Evolutionary conservation across 64 coral and sea anemone species (phyloP).

Genomic region (Cladopsammia gracilis): DNA sequence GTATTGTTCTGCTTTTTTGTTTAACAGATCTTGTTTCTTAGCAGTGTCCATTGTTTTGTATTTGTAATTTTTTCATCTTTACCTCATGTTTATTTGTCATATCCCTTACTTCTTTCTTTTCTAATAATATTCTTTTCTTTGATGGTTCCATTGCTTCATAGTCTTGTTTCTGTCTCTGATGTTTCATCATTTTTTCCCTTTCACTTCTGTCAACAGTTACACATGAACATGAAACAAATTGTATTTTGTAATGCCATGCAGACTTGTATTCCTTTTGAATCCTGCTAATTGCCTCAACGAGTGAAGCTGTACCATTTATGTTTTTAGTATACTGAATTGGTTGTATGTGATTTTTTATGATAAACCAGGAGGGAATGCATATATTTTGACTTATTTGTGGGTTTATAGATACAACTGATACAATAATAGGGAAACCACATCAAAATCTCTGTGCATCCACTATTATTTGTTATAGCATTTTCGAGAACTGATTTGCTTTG

Average conservation of each 20-base stretch:
- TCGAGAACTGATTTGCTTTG: slow-evolving; percentile 64
- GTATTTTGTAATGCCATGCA: background rate
- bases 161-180: too few species aligned
- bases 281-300: background rate
- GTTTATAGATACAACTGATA: too few species aligned
- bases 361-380: background rate
- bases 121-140: background rate
- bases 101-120: slow-evolving; percentile 3
- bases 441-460: too few species aligned
- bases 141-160: too few species aligned
- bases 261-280: background rate
- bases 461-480: slow-evolving; percentile 21
- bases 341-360: background rate
- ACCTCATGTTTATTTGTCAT: slow-evolving; percentile 10
- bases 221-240: too few species aligned
- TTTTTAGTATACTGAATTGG: background rate
- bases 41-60: slow-evolving; percentile 9
- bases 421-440: too few species aligned
- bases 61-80: background rate
- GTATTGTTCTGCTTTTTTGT: slow-evolving; percentile 10
- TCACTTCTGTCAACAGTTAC: too few species aligned
- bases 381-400: background rate
- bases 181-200: too few species aligned
- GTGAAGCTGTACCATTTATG: background rate
- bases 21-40: background rate